Evolutionary conservation across 1,140 invertebrate species (phyloP).

Genomic region (Eurytemora carolleeae): DNA sequence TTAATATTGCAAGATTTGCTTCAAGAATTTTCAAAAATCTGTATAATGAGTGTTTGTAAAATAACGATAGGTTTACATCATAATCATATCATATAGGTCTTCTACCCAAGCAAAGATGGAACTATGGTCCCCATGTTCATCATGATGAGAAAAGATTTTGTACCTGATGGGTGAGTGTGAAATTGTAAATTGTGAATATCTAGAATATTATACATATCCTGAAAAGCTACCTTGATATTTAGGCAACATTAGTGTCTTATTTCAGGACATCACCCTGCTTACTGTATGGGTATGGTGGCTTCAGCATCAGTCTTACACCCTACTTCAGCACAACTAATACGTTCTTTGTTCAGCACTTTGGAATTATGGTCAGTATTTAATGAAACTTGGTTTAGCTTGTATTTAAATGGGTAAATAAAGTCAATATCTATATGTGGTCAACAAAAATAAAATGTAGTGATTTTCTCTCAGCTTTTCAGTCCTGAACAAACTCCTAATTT

Average conservation of each 20-base stretch:
- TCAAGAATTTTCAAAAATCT: no score
- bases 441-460: no score
- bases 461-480: no score
- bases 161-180: background rate
- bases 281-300: conserved; percentile 93
- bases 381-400: no score
- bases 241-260: background rate
- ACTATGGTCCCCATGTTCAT: conserved; percentile 96
- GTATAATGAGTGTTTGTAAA: no score
- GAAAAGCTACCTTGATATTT: background rate
- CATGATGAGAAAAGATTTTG: conserved; percentile 50
- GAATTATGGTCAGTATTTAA: conserved; percentile 28
- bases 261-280: conserved; percentile 42
- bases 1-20: no score
- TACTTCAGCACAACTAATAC: conserved; percentile 57
- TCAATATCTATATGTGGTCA: no score
- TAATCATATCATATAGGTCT: conserved; percentile 42
- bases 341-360: conserved; percentile 72
- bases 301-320: conserved; percentile 77
- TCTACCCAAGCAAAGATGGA: conserved; percentile 84
- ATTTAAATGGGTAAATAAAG: no score
- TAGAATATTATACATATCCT: background rate
- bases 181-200: conserved; percentile 1
- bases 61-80: no score
- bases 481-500: no score